Percentiles rank a stretch among this genome's conserved stretches.
These are phyloP conservation scores for Channa argus DNA, from an alignment of 2,113 vertebrate genomes.

Conservation along the genomic window DNA sequence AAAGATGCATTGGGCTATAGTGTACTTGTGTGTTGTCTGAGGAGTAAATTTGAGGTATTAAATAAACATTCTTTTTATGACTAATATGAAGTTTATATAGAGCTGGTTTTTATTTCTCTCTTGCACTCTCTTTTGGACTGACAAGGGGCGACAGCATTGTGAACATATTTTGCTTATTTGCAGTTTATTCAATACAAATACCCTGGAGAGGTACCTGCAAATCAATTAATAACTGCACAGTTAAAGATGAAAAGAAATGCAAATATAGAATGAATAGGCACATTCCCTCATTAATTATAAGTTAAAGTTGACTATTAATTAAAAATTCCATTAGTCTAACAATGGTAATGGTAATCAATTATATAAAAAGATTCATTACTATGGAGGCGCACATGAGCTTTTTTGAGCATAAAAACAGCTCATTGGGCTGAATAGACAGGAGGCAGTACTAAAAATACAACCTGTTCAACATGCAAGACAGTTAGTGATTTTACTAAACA, in stretches of 20 bases:
- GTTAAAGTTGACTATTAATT: conserved; percentile 76
- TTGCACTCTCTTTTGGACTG: background rate
- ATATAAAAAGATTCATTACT: conserved; percentile 69
- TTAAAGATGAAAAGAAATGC: conserved; percentile 63
- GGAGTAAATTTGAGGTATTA: background rate
- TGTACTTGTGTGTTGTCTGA: background rate
- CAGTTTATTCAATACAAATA: conserved; percentile 33
- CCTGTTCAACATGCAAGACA: conserved; percentile 7
- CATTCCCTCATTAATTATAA: conserved; percentile 66
- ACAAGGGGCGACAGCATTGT: background rate
- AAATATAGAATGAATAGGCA: conserved; percentile 42
- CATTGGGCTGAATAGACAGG: conserved; percentile 13
- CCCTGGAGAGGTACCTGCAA: conserved; percentile 52
- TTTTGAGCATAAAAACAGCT: conserved; percentile 49
- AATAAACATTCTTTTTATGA: conserved; percentile 2
- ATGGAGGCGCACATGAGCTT: conserved; percentile 35
- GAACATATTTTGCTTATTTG: conserved; percentile 22
- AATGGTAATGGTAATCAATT: conserved; percentile 79
- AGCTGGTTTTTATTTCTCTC: conserved; percentile 4
- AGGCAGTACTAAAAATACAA: conserved; percentile 16
- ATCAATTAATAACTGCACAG: conserved; percentile 55
- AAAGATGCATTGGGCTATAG: background rate
- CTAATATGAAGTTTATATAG: conserved; percentile 30
- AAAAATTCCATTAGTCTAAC: conserved; percentile 80
- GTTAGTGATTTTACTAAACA: conserved; percentile 1